Evolutionary conservation across 2,888 invertebrate genomes (phyloP), one percentile per base, ranked within the genome.

Genomic region (Epistrophella euchroma): DNA sequence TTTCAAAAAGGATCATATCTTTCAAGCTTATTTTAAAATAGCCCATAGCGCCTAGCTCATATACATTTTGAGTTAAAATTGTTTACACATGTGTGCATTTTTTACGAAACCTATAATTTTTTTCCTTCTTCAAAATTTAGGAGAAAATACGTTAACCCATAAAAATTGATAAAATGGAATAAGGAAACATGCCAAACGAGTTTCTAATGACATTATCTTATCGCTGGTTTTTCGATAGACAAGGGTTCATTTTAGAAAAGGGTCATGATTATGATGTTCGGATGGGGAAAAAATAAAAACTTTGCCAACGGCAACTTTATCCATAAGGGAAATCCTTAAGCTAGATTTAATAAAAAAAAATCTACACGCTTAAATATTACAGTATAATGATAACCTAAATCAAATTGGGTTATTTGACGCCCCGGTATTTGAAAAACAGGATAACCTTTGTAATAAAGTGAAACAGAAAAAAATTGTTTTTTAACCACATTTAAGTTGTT

Each of bases 161-260:
- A 60, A 60, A 28, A 37, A 40, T 40, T 60, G 37, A 40, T 40
- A 60, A n/a, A n/a, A n/a, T 22, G 35, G 28, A 58, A 58, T 58
- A 58, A 37, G 60, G 60, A 66, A 66, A 64, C 17, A 45, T 66
- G 47, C 66, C 66, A 66, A 66, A 66, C 47, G 66, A 66, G 66
- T 28, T 66, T 47, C 28, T 66, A 35, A 66, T 66, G 47, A 66
- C 66, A 66, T 45, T 32, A 47, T 32, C 66, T n/a, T 40, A 64
- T 32, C 32, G 7, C 64, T 47, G 37, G 35, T 19, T 35, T 19
- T 47, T 45, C 13, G 4, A 13, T 17, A 45, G 64, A 64, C 64
- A 19, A 64, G 64, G 64, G 64, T 64, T 17, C 17, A 13, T 28
- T 64, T 45, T 47, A 2, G 35, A 66, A 32, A 66, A 66, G 47